These are phyloP conservation scores for Nemapogon koenigi DNA, from an alignment of 2,888 invertebrate genomes.

Conservation along the genomic window DNA sequence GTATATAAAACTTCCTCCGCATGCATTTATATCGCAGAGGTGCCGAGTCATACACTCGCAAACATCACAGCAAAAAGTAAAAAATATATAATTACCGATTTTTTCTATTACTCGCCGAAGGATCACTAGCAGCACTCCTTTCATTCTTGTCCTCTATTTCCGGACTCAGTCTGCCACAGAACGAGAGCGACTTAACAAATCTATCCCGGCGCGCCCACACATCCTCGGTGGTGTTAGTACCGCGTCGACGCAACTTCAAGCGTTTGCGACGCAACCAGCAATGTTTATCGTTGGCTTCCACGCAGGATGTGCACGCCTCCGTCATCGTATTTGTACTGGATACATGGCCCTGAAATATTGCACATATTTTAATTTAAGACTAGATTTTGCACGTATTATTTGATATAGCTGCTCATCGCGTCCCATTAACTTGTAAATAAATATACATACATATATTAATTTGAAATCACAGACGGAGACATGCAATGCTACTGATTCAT, in stretches of 20 bases:
- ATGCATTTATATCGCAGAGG: too few relatives aligned
- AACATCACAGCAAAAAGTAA: not conserved
- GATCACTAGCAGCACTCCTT: constrained; percentile 69
- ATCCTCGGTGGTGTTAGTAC: constrained; percentile 21
- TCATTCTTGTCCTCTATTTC: constrained; percentile 65
- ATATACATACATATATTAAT: too few relatives aligned
- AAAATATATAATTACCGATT: constrained; percentile 43
- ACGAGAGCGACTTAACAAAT: constrained; percentile 77
- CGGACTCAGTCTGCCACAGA: constrained; percentile 69
- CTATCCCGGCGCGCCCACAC: constrained; percentile 36
- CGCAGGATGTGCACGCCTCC: constrained; percentile 58
- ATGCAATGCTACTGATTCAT: too few relatives aligned
- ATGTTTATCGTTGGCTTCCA: constrained; percentile 53
- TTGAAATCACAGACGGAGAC: too few relatives aligned
- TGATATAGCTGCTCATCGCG: too few relatives aligned
- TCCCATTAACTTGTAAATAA: too few relatives aligned
- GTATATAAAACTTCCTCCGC: too few relatives aligned
- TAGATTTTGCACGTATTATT: too few relatives aligned
- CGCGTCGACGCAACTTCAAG: constrained; percentile 37
- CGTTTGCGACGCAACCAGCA: constrained; percentile 50
- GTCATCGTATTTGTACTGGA: constrained; percentile 62
- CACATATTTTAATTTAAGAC: constrained; percentile 2
- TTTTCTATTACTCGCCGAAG: constrained; percentile 65
- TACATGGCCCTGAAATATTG: constrained; percentile 43
- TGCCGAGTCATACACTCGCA: too few relatives aligned